Percentiles rank a stretch among this genome's conserved stretches.
phyloP scores from a whole-genome alignment of 2,113 vertebrate genomes.

The Gorilla gorilla region DNA sequence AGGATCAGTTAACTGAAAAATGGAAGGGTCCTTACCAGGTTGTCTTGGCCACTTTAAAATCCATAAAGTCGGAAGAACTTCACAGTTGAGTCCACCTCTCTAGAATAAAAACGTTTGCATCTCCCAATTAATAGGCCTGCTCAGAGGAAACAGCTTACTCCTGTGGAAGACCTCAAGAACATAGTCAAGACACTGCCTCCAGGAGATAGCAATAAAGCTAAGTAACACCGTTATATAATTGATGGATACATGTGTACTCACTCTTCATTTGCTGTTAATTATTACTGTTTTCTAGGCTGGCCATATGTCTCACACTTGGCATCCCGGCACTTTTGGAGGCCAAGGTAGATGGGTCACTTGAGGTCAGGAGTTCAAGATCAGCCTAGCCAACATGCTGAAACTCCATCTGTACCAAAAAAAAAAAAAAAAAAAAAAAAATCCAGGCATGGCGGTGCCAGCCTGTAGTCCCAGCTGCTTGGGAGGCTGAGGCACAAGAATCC shows the following conservation, averaged over 20 bases:
- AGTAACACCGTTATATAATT: neutral
- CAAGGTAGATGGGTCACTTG: too few species aligned
- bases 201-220: neutral
- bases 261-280: neutral
- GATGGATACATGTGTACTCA: neutral
- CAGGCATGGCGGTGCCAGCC: too few species aligned
- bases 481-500: too few species aligned
- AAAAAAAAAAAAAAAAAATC: too few species aligned
- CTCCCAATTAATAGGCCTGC: neutral
- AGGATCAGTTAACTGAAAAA: neutral
- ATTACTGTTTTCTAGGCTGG: too few species aligned
- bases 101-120: neutral
- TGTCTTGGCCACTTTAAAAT: neutral
- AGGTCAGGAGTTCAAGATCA: too few species aligned
- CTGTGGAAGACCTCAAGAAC: neutral
- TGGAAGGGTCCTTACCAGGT: neutral
- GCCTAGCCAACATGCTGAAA: too few species aligned
- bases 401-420: too few species aligned
- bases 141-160: neutral
- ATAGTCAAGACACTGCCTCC: neutral
- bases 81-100: neutral
- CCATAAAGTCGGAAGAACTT: neutral
- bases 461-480: too few species aligned
- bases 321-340: too few species aligned
- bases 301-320: too few species aligned